Evolutionary conservation across 2,888 invertebrate species (phyloP).

Genomic region (Nephrotoma guestfalica): DNA sequence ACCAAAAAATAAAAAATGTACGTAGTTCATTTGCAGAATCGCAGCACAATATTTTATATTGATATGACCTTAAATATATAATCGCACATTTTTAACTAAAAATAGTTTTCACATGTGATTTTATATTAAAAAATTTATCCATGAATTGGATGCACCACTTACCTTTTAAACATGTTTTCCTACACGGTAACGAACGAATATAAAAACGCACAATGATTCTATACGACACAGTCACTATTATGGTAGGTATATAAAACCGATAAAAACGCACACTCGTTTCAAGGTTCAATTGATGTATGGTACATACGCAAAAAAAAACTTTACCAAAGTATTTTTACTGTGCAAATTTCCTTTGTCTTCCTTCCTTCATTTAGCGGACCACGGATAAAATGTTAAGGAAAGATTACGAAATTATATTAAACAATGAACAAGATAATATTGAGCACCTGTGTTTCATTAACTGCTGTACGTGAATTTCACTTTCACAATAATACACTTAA

Average conservation of each 20-base stretch:
- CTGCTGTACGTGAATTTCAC: neutral
- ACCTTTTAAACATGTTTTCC: neutral
- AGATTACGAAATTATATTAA: neutral
- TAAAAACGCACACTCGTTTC: neutral
- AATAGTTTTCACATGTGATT: neutral
- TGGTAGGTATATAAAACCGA: neutral
- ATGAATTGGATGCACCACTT: neutral
- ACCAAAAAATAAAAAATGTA: neutral
- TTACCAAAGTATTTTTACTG: neutral
- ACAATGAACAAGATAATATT: neutral
- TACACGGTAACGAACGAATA: neutral
- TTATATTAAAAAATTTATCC: neutral
- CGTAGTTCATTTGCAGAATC: neutral
- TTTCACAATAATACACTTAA: neutral
- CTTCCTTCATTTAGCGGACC: neutral
- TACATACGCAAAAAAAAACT: neutral
- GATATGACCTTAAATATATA: neutral
- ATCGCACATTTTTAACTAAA: neutral
- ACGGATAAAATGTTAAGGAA: neutral
- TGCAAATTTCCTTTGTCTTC: neutral
- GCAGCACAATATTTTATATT: neutral
- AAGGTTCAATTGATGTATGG: neutral
- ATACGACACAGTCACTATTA: neutral
- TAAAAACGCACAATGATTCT: neutral
- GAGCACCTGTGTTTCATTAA: neutral